Percentiles rank a stretch among this genome's conserved stretches.
These are phyloP conservation scores for Auanema freiburgensis DNA, from an alignment of 2,888 invertebrate species.

Conservation along the genomic window DNA sequence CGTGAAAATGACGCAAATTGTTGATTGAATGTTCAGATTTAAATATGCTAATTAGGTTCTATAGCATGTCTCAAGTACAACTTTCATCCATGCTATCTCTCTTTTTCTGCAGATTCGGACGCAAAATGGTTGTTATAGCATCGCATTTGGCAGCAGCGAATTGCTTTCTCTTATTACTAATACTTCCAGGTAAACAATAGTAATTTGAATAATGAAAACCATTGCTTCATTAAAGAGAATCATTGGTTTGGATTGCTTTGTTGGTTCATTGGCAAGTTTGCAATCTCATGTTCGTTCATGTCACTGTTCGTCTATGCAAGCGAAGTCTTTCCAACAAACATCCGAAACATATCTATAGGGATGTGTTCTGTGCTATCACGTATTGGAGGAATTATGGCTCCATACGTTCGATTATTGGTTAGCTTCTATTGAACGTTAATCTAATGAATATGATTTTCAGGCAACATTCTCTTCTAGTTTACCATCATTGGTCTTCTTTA, in stretches of 20 bases:
- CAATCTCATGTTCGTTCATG: constrained; percentile 55
- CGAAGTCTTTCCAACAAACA: constrained; percentile 47
- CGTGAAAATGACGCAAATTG: no score
- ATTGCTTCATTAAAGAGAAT: not conserved
- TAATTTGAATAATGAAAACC: not conserved
- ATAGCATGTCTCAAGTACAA: no score
- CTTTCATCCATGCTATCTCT: no score
- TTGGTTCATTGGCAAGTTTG: constrained; percentile 57
- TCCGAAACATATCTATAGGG: constrained; percentile 38
- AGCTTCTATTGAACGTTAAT: not conserved
- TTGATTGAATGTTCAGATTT: no score
- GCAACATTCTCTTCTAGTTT: constrained; percentile 23
- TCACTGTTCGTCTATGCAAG: constrained; percentile 55
- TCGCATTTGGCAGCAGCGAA: constrained; percentile 39
- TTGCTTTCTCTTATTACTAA: constrained; percentile 25
- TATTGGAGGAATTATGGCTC: constrained; percentile 42
- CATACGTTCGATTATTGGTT: constrained; percentile 41
- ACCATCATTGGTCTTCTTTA: constrained; percentile 28
- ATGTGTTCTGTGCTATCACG: constrained; percentile 44
- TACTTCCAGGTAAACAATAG: constrained; percentile 8
- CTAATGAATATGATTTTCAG: constrained; percentile 19
- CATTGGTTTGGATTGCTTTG: constrained; percentile 18
- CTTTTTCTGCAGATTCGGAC: constrained; percentile 22
- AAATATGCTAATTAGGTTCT: no score
- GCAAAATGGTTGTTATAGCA: constrained; percentile 34